Evolutionary conservation across 2,888 invertebrate genomes (phyloP).

Genomic region (Phortica okadai): DNA sequence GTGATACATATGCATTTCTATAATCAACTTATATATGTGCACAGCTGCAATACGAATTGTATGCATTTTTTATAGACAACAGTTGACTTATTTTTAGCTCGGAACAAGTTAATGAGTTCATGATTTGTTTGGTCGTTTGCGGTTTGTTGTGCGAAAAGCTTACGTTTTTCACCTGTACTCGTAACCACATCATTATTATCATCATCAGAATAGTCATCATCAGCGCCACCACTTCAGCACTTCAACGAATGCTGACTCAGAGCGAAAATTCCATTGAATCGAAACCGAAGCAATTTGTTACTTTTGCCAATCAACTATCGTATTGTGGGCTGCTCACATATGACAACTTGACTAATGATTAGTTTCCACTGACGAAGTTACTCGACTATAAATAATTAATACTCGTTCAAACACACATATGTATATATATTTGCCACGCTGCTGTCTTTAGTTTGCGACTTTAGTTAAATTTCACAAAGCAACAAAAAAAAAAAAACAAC

Average conservation of each 20-base stretch:
- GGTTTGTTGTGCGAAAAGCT: not conserved
- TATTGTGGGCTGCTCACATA: conserved; percentile 12
- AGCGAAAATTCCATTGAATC: conserved; percentile 40
- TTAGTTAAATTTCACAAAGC: not conserved
- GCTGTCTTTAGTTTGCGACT: too few species aligned
- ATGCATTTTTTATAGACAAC: too few species aligned
- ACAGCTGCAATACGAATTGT: conserved; percentile 1
- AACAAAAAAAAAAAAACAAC: not conserved
- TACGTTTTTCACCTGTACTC: not conserved
- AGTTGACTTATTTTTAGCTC: not conserved
- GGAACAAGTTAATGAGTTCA: too few species aligned
- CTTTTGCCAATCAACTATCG: not conserved
- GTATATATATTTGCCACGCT: too few species aligned
- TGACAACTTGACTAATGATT: conserved; percentile 37
- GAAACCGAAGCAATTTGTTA: conserved; percentile 50
- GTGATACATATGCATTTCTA: too few species aligned
- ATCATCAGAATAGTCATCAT: not conserved
- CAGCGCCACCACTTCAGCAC: not conserved
- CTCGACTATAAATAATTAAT: not conserved
- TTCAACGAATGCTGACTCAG: conserved; percentile 15
- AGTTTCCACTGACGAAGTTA: not conserved
- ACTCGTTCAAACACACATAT: too few species aligned
- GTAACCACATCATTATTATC: not conserved
- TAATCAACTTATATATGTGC: not conserved
- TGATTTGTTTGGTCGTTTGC: not conserved